These are phyloP conservation scores for Xestia sexstrigata DNA, from an alignment of 2,888 invertebrate genomes.

Conservation along the genomic window DNA sequence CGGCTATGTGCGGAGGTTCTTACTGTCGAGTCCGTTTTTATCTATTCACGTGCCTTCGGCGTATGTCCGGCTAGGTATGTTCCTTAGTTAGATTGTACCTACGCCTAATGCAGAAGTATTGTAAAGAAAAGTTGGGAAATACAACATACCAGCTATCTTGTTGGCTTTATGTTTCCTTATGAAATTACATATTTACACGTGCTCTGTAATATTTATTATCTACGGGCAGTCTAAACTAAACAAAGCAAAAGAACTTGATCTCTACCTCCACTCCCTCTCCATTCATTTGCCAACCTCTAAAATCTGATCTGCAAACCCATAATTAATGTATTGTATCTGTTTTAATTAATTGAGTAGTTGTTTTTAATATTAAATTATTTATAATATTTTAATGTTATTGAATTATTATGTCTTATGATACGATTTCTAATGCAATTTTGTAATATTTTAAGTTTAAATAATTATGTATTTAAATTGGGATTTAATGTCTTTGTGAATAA, in stretches of 20 bases:
- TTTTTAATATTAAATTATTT: too few relatives aligned
- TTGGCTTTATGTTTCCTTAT: constrained; percentile 10
- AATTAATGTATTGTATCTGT: too few relatives aligned
- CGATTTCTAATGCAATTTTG: too few relatives aligned
- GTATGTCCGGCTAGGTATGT: constrained; percentile 15
- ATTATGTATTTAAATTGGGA: too few relatives aligned
- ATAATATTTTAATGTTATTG: too few relatives aligned
- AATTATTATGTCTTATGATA: too few relatives aligned
- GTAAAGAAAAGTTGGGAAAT: constrained; percentile 42
- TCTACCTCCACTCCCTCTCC: neutral
- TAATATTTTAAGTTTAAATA: too few relatives aligned
- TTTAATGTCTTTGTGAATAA: too few relatives aligned
- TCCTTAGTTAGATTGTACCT: neutral
- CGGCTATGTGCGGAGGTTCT: constrained; percentile 43
- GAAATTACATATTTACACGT: constrained; percentile 16
- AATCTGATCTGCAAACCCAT: neutral
- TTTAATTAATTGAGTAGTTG: too few relatives aligned
- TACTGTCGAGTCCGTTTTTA: constrained; percentile 55
- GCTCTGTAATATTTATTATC: neutral
- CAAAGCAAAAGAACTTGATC: neutral
- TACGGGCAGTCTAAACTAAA: neutral
- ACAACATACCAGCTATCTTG: neutral
- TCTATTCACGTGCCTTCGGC: constrained; percentile 41
- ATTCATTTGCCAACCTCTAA: neutral
- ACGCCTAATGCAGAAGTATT: neutral